Evolutionary conservation across 2,888 invertebrate genomes (phyloP).

Genomic region (Yponomeuta malinellus): DNA sequence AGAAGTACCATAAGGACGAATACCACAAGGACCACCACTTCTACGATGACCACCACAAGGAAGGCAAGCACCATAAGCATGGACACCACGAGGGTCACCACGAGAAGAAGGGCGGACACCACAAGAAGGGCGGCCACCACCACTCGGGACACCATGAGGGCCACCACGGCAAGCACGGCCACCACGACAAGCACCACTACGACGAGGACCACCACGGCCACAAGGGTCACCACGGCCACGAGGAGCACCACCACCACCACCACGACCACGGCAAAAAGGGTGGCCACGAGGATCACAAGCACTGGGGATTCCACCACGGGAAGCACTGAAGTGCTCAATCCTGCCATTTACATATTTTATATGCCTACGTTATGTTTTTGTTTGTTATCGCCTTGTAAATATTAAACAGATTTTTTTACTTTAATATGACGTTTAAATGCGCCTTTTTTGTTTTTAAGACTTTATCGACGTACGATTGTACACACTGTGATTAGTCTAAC

Average conservation of each 20-base stretch:
- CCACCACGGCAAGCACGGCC: slow-evolving; percentile 87
- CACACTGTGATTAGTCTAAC: neutral
- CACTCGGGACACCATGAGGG: slow-evolving; percentile 85
- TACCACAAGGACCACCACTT: slow-evolving; percentile 92
- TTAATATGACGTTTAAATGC: neutral
- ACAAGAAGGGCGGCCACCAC: slow-evolving; percentile 88
- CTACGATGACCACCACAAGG: slow-evolving; percentile 90
- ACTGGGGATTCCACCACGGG: slow-evolving; percentile 81
- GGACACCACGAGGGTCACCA: slow-evolving; percentile 87
- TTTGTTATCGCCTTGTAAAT: slow-evolving; percentile 57
- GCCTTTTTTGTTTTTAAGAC: neutral
- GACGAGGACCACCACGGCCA: slow-evolving; percentile 88
- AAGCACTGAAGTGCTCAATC: slow-evolving; percentile 55
- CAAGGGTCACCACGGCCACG: slow-evolving; percentile 86
- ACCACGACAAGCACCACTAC: slow-evolving; percentile 87
- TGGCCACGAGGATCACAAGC: slow-evolving; percentile 83
- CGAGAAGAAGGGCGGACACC: slow-evolving; percentile 83
- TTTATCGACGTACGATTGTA: neutral
- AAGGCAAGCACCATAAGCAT: slow-evolving; percentile 88
- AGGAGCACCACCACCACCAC: slow-evolving; percentile 83
- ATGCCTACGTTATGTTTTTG: slow-evolving; percentile 43
- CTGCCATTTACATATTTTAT: slow-evolving; percentile 42
- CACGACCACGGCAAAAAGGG: slow-evolving; percentile 87
- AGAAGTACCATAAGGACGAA: slow-evolving; percentile 91
- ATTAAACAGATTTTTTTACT: slow-evolving; percentile 32